Evolutionary conservation across 2,113 vertebrate species (phyloP).

Genomic region (Raja brachyura): DNA sequence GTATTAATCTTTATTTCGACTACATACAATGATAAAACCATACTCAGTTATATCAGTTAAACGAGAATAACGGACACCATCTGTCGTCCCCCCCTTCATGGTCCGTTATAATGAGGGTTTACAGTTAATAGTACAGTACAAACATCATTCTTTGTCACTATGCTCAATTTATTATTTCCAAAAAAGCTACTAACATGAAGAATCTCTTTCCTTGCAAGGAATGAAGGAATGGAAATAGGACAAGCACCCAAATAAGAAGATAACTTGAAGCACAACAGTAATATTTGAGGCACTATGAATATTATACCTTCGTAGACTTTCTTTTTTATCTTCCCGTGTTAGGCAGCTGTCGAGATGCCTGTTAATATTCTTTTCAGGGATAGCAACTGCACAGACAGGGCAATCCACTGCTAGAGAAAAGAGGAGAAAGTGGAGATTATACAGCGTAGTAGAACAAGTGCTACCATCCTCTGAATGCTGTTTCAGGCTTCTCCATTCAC

Average conservation of each 20-base stretch:
- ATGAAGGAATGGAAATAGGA: background rate
- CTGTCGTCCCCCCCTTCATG: too few relatives aligned
- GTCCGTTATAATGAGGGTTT: too few relatives aligned
- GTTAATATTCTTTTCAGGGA: slow-evolving; percentile 75
- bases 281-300: background rate
- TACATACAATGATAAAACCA: too few relatives aligned
- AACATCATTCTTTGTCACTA: too few relatives aligned
- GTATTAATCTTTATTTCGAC: too few relatives aligned
- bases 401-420: slow-evolving; percentile 72
- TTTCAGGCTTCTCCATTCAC: background rate
- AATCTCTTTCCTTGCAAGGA: too few relatives aligned
- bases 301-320: slow-evolving; percentile 77
- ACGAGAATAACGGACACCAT: too few relatives aligned
- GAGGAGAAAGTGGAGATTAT: background rate
- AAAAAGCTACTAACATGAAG: background rate
- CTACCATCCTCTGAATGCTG: background rate
- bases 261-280: background rate
- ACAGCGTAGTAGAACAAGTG: background rate
- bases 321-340: slow-evolving; percentile 74
- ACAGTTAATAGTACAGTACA: too few relatives aligned
- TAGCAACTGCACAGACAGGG: slow-evolving; percentile 74
- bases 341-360: slow-evolving; percentile 83
- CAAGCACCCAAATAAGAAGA: background rate
- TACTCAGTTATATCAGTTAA: too few relatives aligned
- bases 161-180: too few relatives aligned